phyloP scores from a whole-genome alignment of 2,797 vertebrate genomes.

The Hippopotamyrus pictus region DNA sequence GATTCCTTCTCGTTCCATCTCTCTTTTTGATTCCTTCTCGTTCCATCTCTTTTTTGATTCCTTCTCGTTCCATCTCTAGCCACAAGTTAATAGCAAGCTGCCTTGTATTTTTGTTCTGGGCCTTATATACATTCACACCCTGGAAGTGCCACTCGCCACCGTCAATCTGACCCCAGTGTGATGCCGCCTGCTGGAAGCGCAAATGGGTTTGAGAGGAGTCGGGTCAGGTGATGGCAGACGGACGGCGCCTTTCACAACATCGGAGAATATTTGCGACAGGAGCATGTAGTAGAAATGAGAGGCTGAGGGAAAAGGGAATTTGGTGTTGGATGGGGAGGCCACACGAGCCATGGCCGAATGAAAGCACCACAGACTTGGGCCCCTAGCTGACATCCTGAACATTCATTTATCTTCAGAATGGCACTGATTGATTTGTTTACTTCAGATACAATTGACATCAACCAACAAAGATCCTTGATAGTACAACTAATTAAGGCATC shows the following conservation, averaged over 20 bases:
- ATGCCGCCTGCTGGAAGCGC: conserved; percentile 25
- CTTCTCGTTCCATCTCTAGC: neutral
- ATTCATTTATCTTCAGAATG: neutral
- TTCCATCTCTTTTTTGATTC: too few relatives aligned
- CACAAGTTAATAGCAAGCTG: neutral
- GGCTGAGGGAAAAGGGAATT: neutral
- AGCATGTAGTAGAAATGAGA: neutral
- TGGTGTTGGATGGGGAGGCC: neutral
- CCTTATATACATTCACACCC: neutral
- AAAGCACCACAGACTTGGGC: neutral
- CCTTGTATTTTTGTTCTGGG: neutral
- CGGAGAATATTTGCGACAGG: neutral
- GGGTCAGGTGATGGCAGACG: neutral
- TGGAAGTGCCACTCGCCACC: conserved; percentile 30
- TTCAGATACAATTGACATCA: neutral
- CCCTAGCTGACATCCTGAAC: neutral
- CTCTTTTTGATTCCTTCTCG: neutral
- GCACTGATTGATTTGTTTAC: neutral
- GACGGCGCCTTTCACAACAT: neutral
- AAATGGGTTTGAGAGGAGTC: conserved; percentile 32
- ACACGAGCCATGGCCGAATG: neutral
- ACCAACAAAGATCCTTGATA: neutral
- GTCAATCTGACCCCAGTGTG: conserved; percentile 4
- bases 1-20: neutral
- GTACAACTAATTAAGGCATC: neutral